Evolutionary conservation across 2,888 invertebrate genomes (phyloP), one percentile per base, ranked within the genome.

Genomic region (Pherbina coryleti): DNA sequence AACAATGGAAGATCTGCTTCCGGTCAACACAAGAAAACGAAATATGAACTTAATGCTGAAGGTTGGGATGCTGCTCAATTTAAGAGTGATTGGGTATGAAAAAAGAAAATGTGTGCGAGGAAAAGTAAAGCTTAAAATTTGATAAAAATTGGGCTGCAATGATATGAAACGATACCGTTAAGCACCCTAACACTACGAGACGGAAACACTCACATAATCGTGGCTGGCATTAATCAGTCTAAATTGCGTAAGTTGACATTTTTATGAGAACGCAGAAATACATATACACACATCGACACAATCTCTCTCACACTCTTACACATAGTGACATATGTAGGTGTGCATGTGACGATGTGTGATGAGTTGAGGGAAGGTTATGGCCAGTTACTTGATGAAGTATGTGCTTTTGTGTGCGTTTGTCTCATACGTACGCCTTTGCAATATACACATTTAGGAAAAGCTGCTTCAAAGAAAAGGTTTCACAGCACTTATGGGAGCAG

Each of bases 1-100:
- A 75, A 75, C 62, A 75, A 75, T 75, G 62, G 67, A 55, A 75
- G 66, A 75, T 67, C 75, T 67, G 67, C 37, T 75, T 75, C 67
- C 66, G 53, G 19, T 55, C 17, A 7, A 64, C 53, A 44, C 44
- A 67, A 49, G 66, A 37, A 37, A 66, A 51, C 67, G 67, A 75
- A 67, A 67, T 75, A 75, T 67, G 75, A 67, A 75, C 55, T 75
- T 28, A 64, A 49, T 31, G 53, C 37, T 75, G 55, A 66, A 66
- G 37, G 25, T 22, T 66, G 67, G 17, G 3, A 14, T 49, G 34
- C 34, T 17, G 64, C 34, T 64, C 25, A 5, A n/a, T 69, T 25
- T 69, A 49, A 7, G 17, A 5, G 60, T 60, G 60, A 28, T 19
- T 60, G 44, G 4, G 57, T n/a, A n/a, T 11, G 9, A 14, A 3